Conservation (phyloP, 53 echinoderm and acorn worm species). For the Holothuria leucospilota region DNA sequence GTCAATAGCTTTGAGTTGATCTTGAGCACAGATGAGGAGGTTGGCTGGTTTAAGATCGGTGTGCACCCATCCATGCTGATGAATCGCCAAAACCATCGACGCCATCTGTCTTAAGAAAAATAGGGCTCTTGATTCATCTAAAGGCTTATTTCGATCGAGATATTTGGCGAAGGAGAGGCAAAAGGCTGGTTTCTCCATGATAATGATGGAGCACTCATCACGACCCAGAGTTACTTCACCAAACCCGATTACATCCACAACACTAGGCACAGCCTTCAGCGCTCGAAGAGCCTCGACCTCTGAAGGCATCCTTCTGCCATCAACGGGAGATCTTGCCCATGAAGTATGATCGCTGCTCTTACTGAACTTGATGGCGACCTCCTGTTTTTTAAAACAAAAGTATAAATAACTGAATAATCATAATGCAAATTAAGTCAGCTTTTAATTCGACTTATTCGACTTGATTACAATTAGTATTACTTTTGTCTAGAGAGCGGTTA, state of each 20-base stretch:
- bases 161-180: constrained; percentile 24
- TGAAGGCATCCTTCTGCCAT: neutral
- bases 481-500: no score
- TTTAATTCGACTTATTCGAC: no score
- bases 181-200: constrained; percentile 24
- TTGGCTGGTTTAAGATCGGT: constrained; percentile 18
- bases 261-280: constrained; percentile 9
- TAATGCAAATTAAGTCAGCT: no score
- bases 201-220: neutral
- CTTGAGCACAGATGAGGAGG: constrained; percentile 15
- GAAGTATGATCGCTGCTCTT: no score
- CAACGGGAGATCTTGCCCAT: neutral
- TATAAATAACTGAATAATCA: no score
- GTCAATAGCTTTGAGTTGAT: constrained; percentile 8
- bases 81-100: constrained; percentile 2
- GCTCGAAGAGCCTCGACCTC: neutral
- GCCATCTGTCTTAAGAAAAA: constrained; percentile 5
- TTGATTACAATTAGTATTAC: no score
- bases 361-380: constrained; percentile 46
- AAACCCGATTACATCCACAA: constrained; percentile 25
- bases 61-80: constrained; percentile 27
- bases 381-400: neutral
- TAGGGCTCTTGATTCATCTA: neutral
- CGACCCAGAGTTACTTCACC: neutral
- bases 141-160: neutral